Conservation (phyloP, 2,797 vertebrate species). For the Phoebastria nigripes region DNA sequence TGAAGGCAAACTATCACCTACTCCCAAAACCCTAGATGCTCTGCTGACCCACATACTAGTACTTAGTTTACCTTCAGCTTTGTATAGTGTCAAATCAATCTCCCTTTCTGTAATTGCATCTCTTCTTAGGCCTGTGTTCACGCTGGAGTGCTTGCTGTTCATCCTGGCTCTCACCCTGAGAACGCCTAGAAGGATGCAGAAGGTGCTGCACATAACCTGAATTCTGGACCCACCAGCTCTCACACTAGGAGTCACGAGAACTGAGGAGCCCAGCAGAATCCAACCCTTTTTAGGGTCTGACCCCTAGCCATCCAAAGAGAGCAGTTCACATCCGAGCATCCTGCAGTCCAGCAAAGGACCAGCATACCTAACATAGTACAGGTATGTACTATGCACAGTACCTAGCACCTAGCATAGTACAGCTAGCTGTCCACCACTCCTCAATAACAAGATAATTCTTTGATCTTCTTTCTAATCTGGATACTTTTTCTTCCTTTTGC, state of each 20-base stretch:
- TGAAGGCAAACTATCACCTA: not conserved
- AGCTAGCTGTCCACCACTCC: not conserved
- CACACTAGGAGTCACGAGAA: not conserved
- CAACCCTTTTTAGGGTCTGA: not conserved
- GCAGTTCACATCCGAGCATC: not conserved
- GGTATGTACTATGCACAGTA: accelerated
- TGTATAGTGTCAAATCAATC: not conserved
- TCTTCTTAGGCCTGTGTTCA: not conserved
- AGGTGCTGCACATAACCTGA: not conserved
- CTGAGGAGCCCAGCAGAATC: not conserved
- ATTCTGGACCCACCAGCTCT: not conserved
- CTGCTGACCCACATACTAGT: not conserved
- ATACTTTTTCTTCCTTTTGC: not conserved
- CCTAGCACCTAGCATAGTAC: not conserved
- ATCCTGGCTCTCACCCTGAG: not conserved
- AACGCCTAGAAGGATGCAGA: not conserved
- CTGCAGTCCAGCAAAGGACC: not conserved
- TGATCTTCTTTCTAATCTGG: not conserved
- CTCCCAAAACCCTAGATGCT: not conserved
- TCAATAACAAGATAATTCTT: not conserved
- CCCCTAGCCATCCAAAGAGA: not conserved
- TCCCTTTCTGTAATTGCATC: not conserved
- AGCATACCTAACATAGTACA: too few relatives aligned
- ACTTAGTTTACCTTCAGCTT: not conserved
- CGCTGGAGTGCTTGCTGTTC: accelerated